phyloP scores from a whole-genome alignment of 2,113 vertebrate species.

The Bucco capensis region DNA sequence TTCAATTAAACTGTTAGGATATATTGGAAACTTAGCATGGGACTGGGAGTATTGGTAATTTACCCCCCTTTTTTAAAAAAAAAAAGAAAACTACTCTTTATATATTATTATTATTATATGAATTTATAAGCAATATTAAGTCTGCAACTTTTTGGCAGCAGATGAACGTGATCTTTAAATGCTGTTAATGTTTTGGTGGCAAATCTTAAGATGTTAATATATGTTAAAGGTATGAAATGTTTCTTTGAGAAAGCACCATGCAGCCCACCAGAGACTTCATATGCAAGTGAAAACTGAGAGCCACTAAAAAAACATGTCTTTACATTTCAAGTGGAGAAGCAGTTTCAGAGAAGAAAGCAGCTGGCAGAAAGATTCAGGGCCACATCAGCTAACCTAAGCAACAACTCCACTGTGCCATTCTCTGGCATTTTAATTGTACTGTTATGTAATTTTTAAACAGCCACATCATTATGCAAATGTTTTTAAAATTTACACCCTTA shows the following conservation, averaged over 20 bases:
- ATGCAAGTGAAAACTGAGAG: not conserved
- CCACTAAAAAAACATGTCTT: not conserved
- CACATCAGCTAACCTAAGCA: not conserved
- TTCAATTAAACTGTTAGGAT: not conserved
- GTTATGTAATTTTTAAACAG: constrained; percentile 50
- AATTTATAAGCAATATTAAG: not conserved
- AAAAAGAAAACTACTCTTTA: not conserved
- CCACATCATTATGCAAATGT: constrained; percentile 2
- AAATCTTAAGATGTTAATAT: not conserved
- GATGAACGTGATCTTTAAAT: not conserved
- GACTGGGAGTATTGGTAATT: not conserved
- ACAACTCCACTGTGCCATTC: not conserved
- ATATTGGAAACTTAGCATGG: not conserved
- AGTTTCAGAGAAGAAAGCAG: not conserved
- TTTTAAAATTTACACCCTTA: not conserved
- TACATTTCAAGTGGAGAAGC: constrained; percentile 6
- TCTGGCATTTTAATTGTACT: constrained; percentile 17
- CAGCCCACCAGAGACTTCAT: not conserved
- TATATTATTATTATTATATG: not conserved
- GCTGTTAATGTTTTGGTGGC: not conserved
- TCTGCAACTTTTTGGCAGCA: not conserved
- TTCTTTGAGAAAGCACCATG: not conserved
- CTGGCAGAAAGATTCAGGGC: not conserved
- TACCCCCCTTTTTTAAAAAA: not conserved
- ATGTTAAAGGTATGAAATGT: not conserved